Conservation (phyloP, 2,797 vertebrate species). For the Cossypha dichroa region DNA sequence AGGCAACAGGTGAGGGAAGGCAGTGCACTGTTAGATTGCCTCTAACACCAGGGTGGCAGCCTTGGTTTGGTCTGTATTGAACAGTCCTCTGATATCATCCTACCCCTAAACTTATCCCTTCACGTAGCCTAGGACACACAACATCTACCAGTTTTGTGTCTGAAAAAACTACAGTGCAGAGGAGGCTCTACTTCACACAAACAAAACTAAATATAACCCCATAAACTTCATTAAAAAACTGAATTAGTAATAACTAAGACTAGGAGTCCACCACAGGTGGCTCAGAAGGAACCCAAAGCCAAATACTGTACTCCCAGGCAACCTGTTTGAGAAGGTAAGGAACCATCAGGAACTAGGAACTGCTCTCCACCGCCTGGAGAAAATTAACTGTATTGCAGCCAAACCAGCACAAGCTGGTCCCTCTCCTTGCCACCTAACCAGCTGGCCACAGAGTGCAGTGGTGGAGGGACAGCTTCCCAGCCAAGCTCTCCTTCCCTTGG, state of each 20-base stretch:
- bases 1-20: background rate
- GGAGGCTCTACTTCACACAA: background rate
- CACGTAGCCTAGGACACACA: accelerated
- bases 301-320: background rate
- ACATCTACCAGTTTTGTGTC: background rate
- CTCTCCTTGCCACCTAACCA: background rate
- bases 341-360: background rate
- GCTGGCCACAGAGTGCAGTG: accelerated
- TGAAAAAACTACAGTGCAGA: background rate
- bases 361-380: background rate
- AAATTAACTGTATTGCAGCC: background rate
- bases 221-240: background rate
- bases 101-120: background rate
- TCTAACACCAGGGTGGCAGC: background rate
- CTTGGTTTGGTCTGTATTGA: background rate
- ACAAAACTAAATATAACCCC: background rate
- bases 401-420: background rate
- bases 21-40: accelerated
- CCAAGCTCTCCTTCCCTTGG: background rate
- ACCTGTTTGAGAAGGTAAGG: background rate
- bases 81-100: background rate
- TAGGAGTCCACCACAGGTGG: background rate
- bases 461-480: accelerated
- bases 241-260: background rate
- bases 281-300: background rate